Evolutionary conservation across 2,797 vertebrate species (phyloP), one percentile per base, ranked within the genome.

Genomic region (Echeneis naucrates): DNA sequence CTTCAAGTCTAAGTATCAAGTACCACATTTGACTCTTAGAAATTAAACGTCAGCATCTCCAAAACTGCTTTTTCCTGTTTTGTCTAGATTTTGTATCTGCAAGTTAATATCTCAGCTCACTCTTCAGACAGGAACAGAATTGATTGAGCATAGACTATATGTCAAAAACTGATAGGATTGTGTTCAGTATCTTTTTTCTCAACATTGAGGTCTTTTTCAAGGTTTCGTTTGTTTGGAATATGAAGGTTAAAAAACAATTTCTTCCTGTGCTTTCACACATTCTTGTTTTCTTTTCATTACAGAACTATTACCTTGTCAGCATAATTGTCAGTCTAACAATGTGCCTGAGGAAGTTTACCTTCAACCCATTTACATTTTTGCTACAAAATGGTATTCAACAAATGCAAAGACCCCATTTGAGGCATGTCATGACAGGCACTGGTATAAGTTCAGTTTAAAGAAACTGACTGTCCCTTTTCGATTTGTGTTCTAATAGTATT

Each of bases 11-110:
- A 21, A 42, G 40, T 64, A 40, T 70, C 24, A 51, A 68, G 52
- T 30, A 63, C 38, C 27, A 24, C 8, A 64, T 72, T 38, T 12
- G 48, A 8, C 17, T 27, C 24, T 10, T 38, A n/a, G 10, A 38
- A 21, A 63, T 60, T 68, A 47, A 52, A 45, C 0, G 1, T 60
- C 27, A 59, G 3, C 19, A 56, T 11, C 52, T 32, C 17, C 27
- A 61, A 55, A 51, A 32, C 19, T 13, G 17, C 10, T n/a, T 59
- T 17, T 51, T 2, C 30, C 17, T 56, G 65, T 68, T 68, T 78
- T 54, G 70, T 17, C 45, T 67, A 38, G 21, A 63, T 56, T 54
- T 17, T 37, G 30, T 55, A 69, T 13, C 63, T 68, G 61, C 37
- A 61, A 19, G 2, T 53, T 44, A 38, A 51, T 54, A 72, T 75